Evolutionary conservation across 2,113 vertebrate species (phyloP), one percentile per base, ranked within the genome.

Genomic region (Microcebus murinus): DNA sequence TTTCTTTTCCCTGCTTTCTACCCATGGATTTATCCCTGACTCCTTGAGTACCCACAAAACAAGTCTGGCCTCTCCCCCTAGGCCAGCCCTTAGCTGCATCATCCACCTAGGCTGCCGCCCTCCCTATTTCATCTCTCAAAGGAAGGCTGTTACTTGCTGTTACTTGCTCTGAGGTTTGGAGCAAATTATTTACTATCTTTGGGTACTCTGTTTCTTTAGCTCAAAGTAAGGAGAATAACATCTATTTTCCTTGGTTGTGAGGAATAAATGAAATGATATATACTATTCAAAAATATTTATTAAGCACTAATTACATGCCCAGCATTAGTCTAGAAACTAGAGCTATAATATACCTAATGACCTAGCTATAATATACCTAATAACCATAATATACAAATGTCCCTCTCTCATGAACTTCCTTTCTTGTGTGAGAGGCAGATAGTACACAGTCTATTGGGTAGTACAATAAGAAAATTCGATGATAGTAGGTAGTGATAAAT

Each of bases 71-170:
- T 55, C 23, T 74, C 25, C 76, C 14, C 50, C 0, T 34, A 42
- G 0, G 5, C 8, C 15, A 57, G 5, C 4, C n/a, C 52, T 84
- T 36, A 4, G 5, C 6, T 21, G 3, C 55, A 11, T 42, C 39
- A 27, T 6, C 9, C 61, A 50, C 8, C 7, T 12, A 21, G 0
- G 23, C 42, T 15, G 17, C 12, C 21, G 2, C 6, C 17, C 8
- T 21, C 6, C 18, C 14, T 61, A 7, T 45, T 13, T 67, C 23
- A 4, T 27, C 29, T 59, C 12, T 74, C 84, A 85, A 36, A 65
- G 45, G 36, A 63, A 68, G 18, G 9, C n/a, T 84, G 1, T 55
- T 27, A 59, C 59, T 73, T 83, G 29, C 7, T 71, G 1, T 42
- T 27, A 59, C 59, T 73, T 83, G 29, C 6, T 71, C 18, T 45